Percentiles rank a stretch among this genome's conserved stretches.
Evolutionary conservation across 2,888 invertebrate species (phyloP).

Genomic region (Galerucella calmariensis): DNA sequence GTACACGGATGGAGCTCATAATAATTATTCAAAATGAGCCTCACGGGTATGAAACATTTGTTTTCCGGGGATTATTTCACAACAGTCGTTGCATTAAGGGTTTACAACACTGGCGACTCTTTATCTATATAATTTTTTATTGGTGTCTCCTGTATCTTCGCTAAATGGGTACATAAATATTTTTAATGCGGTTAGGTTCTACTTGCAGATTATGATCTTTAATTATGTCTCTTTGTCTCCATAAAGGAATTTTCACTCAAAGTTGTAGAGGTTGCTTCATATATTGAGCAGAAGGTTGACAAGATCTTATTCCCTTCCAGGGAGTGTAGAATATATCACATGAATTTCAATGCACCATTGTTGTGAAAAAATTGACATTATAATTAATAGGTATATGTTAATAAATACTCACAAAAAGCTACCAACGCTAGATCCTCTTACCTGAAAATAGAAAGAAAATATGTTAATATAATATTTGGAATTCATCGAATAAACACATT

Average conservation of each 20-base stretch:
- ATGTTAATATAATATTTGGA: too few relatives aligned
- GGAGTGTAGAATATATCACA: too few relatives aligned
- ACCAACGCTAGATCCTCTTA: too few relatives aligned
- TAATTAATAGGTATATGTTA: too few relatives aligned
- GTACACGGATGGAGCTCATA: constrained; percentile 23
- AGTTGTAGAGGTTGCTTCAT: too few relatives aligned
- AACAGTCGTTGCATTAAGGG: constrained; percentile 29
- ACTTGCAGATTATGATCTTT: constrained; percentile 33
- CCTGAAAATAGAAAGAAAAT: too few relatives aligned
- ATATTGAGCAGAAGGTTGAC: too few relatives aligned
- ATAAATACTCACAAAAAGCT: too few relatives aligned
- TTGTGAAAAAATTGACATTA: too few relatives aligned
- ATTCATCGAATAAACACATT: too few relatives aligned
- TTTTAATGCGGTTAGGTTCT: constrained; percentile 27
- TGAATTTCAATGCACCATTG: too few relatives aligned
- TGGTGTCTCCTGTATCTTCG: constrained; percentile 24
- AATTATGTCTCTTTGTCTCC: constrained; percentile 28
- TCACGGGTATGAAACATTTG: constrained; percentile 34
- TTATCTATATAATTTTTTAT: constrained; percentile 34
- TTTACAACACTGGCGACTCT: constrained; percentile 32
- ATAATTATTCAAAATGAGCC: constrained; percentile 38
- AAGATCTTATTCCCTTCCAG: too few relatives aligned
- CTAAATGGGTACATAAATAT: constrained; percentile 26
- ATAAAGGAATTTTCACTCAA: constrained; percentile 22
- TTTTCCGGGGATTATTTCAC: constrained; percentile 32